Percentiles rank a stretch among this genome's conserved stretches.
Evolutionary conservation across 2,113 vertebrate genomes (phyloP).

Genomic region (Cinclus cinclus): DNA sequence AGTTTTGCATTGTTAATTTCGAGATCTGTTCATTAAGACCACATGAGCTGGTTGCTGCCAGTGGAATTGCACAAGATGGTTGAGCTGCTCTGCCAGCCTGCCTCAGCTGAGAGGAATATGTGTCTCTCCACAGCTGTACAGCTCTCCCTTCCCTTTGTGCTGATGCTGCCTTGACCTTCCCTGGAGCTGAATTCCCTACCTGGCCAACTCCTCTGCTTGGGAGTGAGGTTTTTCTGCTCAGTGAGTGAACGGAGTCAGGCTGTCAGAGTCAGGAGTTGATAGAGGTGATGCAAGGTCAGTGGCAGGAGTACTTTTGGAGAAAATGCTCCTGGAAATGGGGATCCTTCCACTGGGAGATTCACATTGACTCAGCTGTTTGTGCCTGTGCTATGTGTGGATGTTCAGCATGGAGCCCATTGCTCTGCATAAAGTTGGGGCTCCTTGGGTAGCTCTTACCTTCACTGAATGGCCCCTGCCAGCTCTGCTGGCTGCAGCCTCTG

Average conservation of each 20-base stretch:
- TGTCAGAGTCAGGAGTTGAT: background rate
- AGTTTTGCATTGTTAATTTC: background rate
- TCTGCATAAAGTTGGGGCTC: background rate
- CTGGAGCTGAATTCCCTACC: background rate
- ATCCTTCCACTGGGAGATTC: background rate
- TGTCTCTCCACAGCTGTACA: background rate
- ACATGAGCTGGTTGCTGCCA: background rate
- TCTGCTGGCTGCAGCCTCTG: background rate
- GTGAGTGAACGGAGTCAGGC: background rate
- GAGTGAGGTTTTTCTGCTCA: background rate
- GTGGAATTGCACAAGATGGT: background rate
- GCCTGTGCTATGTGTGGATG: background rate
- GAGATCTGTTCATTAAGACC: background rate
- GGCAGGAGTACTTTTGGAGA: background rate
- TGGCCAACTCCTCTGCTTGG: background rate
- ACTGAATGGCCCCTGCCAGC: background rate
- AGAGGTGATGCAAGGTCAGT: background rate
- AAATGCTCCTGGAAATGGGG: background rate
- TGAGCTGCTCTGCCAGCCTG: background rate
- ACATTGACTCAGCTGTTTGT: background rate
- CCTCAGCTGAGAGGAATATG: background rate
- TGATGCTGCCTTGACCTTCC: background rate
- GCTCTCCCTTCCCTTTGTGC: background rate
- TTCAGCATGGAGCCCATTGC: background rate
- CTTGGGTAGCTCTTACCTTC: background rate